Base-by-base conservation (phyloP, 1,140 invertebrate genomes). In the Drosophila mojavensis region DNA sequence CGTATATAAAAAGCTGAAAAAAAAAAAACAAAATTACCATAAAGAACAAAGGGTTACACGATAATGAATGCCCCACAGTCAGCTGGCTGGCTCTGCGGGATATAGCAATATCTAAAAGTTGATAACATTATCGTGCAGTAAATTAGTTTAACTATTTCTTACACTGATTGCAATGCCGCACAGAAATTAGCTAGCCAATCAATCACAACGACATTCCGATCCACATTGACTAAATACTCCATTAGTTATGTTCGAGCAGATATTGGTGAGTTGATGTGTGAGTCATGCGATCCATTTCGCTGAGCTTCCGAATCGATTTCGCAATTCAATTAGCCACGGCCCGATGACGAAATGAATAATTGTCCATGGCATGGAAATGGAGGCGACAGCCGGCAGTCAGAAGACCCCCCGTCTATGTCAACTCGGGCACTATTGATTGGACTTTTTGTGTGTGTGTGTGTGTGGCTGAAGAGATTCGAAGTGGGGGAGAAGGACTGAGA, bases 291-390 rank as follows among this genome's bases (percentile, higher is more conserved):
- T 85, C 83, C 61, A 88, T 82, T 79, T 74, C 59, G 65, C 39
- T 76, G 33, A 60, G 81, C 77, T 66, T 67, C 50, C 70, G 55
- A 55, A 75, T 78, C 65, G 36, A 78, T 78, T 85, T 84, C 50
- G 67, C 63, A 79, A 86, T 86, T 86, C 79, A 86, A 86, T 86
- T 88, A 88, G 80, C 69, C 69, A 73, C 69, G 59, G 30, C 75
- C 51, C 75, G 72, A 74, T 83, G 83, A 80, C 79, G 83, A 86
- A 86, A 77, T 86, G 79, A 86, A 77, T 82, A 76, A 86, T 82
- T 79, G 75, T 50, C 60, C 62, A 81, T 74, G 54, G 50, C 62
- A 33, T 33, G 30, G 30, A 33, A 66, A 67, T 59, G 60, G 41
- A 73, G 67, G 43, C 56, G 51, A 62, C 36, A 39, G 10, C 9